phyloP scores from a whole-genome alignment of 2,113 vertebrate species.

The Cyanoliseus patagonus region DNA sequence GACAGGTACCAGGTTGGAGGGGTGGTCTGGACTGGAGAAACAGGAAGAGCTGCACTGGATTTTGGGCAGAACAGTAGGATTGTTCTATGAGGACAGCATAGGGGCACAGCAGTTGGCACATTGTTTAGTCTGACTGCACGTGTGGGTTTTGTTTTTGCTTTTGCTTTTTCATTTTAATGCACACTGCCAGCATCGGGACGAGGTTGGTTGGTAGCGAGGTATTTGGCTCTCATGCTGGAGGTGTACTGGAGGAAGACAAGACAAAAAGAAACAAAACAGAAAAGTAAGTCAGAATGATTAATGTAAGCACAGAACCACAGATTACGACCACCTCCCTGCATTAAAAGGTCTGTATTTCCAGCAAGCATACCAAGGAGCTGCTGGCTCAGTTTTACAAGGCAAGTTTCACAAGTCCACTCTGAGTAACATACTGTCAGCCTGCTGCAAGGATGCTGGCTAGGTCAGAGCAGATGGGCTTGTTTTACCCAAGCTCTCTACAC shows the following conservation, averaged over 20 bases:
- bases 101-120: conserved; percentile 71
- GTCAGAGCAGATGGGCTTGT: not conserved
- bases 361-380: not conserved
- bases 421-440: not conserved
- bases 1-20: conserved; percentile 11
- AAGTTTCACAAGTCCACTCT: not conserved
- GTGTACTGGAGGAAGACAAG: conserved; percentile 87
- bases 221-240: conserved; percentile 99
- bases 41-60: conserved; percentile 50
- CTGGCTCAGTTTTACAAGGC: not conserved
- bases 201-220: conserved; percentile 93
- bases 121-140: conserved; percentile 36
- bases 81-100: conserved; percentile 57
- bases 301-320: not conserved
- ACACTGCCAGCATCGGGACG: conserved; percentile 88
- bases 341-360: not conserved
- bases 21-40: not conserved
- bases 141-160: conserved; percentile 37
- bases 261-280: conserved; percentile 4
- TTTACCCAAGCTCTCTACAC: not conserved
- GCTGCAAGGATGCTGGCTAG: not conserved
- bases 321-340: not conserved
- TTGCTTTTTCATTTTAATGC: conserved; percentile 72
- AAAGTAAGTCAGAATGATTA: conserved; percentile 7
- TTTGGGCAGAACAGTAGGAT: conserved; percentile 55